Base-by-base conservation (phyloP, 2,888 invertebrate species). In the Nemoura dubitans region DNA sequence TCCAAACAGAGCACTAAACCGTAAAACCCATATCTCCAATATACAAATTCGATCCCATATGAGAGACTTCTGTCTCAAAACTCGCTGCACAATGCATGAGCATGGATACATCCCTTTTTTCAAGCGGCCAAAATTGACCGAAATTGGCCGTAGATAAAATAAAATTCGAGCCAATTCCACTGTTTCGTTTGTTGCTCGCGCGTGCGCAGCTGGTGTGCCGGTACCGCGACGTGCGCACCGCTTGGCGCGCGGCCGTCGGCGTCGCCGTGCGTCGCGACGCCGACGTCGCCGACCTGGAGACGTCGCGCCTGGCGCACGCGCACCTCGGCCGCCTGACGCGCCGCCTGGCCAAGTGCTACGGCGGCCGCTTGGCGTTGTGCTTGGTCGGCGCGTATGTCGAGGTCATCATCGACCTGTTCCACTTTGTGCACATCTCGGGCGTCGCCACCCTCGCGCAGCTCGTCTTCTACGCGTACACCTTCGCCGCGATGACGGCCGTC, bases 381-480 rank as follows among this genome's bases (percentile, higher is more conserved):
- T 77, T 78, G 1, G 2, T 28, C 28, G 30, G 25, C 76, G 27
- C 77, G 10, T 85, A n/a, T 77, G 16, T 16, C 10, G 85, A 85
- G 85, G 27, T 85, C 16, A 30, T 85, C 28, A n/a, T 76, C 30
- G 85, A 85, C 29, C 21, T 77, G 27, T 42, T 16, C 28, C 78
- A 28, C 78, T 27, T 6, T 26, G n/a, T 28, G 2, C 7, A 78
- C 10, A 78, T 78, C 26, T 27, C 78, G 14, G 27, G 10, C 27
- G 5, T 26, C 78, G 78, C 28, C 26, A 26, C 26, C 14, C 28
- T 27, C 28, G 27, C 28, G 26, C 78, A 78, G 78, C 26, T 78
- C 78, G 28, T 78, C 78, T 78, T 27, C 28, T 78, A 78, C 27
- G 28, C 26, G 1, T 14, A 14, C 78, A 78, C 5, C 78, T 78